Base-by-base conservation (phyloP, 37 sponge, comb jelly and placozoan species). In the Oscarella lobularis region DNA sequence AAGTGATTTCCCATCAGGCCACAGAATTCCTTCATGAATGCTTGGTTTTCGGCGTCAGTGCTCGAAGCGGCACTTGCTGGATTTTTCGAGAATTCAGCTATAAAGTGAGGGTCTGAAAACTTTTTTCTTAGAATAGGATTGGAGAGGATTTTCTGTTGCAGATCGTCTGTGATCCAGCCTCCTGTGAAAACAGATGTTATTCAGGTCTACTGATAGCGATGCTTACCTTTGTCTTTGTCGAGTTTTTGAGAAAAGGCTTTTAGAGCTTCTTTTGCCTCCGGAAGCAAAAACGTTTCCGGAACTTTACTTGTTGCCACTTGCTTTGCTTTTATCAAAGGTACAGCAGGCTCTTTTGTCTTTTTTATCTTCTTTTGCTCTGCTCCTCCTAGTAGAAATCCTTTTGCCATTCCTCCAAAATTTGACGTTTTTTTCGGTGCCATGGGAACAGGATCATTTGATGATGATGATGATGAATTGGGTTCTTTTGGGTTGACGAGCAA, bases 151-250 rank as follows among this genome's bases (percentile, higher is more conserved):
- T 86, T 89, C n/a, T 74, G 66, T 0, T 89, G 77, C 33, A 93
- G 82, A 36, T 83, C 82, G 39, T 86, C 94, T 14, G 87, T 86
- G 36, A 93, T 9, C 94, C 94, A 93, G 0, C 86, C 91, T 90
- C 38, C 3, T 31, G n/a, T n/a, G n/a, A n/a, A n/a, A n/a, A n/a
- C n/a, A n/a, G n/a, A n/a, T n/a, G n/a, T n/a, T n/a, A n/a, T n/a
- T n/a, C n/a, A n/a, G n/a, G n/a, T n/a, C n/a, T n/a, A n/a, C n/a
- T n/a, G 38, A 9, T 40, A 65, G 1, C 5, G 5, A 4, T 33
- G 35, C 60, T 48, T 20, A 27, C 20, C 60, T 20, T 48, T 48
- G 9, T 9, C 20, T 20, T 48, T 9, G 9, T 9, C 20, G 9
- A 20, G 60, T 20, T 48, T 48, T 9, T 48, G 20, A 27, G 60